Evolutionary conservation across 23 tunicate genomes (phyloP), one percentile per base, ranked within the genome.

Genomic region (Ascidia mentula): DNA sequence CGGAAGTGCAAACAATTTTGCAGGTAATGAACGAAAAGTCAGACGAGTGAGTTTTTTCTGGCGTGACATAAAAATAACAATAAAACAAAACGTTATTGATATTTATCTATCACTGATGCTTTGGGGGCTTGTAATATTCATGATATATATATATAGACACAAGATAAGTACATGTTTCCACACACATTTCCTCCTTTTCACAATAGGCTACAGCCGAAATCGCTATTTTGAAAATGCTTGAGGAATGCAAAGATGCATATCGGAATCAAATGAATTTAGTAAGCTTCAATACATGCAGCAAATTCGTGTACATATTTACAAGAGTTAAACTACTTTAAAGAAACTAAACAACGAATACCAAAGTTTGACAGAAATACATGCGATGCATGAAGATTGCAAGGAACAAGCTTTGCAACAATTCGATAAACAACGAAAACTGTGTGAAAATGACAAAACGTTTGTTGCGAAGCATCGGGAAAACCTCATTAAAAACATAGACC

Each of bases 1-100:
- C 87, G 4, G 73, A 82, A 36, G 80, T 79, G 8, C 59, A 59
- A 32, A 82, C 87, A 9, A 82, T 82, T 59, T 31, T 74, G 46
- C 80, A 82, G 74, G 87, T 74, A 82, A n/a, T n/a, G n/a, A n/a
- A n/a, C n/a, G n/a, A n/a, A n/a, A n/a, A n/a, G n/a, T n/a, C n/a
- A n/a, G n/a, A n/a, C n/a, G n/a, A n/a, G n/a, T n/a, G n/a, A n/a
- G n/a, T n/a, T n/a, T n/a, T n/a, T n/a, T n/a, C n/a, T n/a, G n/a
- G n/a, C n/a, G n/a, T n/a, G n/a, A n/a, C n/a, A n/a, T n/a, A n/a
- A n/a, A n/a, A n/a, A n/a, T n/a, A n/a, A n/a, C n/a, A n/a, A n/a
- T n/a, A n/a, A n/a, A n/a, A n/a, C n/a, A n/a, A n/a, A n/a, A n/a
- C n/a, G n/a, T n/a, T n/a, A n/a, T n/a, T n/a, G n/a, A n/a, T n/a